phyloP scores from a whole-genome alignment of 2,797 vertebrate genomes.

The Pipistrellus nathusii region DNA sequence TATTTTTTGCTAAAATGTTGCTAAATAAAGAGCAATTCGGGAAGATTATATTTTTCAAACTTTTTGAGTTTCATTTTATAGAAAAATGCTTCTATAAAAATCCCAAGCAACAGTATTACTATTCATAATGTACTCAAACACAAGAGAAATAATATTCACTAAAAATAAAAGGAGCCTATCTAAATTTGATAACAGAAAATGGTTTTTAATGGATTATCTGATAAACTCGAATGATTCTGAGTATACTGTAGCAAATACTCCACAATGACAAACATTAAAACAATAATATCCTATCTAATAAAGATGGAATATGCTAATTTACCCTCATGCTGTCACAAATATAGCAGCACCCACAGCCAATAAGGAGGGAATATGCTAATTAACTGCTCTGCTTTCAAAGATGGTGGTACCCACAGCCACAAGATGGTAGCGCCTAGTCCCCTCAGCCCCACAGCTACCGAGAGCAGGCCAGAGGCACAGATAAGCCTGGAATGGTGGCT shows the following conservation, averaged over 20 bases:
- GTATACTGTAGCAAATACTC: neutral
- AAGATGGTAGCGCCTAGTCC: no score
- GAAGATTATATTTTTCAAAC: slow-evolving; percentile 44
- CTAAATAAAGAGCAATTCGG: neutral
- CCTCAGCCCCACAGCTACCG: no score
- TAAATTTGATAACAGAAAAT: slow-evolving; percentile 42
- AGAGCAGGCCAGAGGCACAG: no score
- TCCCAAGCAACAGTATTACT: slow-evolving; percentile 9
- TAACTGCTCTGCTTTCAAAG: no score
- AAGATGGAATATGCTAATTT: no score
- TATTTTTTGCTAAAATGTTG: neutral
- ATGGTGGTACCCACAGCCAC: no score
- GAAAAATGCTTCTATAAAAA: neutral
- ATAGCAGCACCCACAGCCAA: no score
- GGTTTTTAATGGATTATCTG: neutral
- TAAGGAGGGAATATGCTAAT: no score
- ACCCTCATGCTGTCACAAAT: no score
- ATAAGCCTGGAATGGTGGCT: no score
- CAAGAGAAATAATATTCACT: neutral
- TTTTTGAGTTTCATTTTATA: neutral
- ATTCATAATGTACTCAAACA: neutral
- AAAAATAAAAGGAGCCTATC: slow-evolving; percentile 16
- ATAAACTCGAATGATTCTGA: slow-evolving; percentile 10
- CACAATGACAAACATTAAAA: neutral
- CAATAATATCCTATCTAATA: neutral